Conservation (phyloP, 2,797 vertebrate genomes). For the Sandelia bainsii region DNA sequence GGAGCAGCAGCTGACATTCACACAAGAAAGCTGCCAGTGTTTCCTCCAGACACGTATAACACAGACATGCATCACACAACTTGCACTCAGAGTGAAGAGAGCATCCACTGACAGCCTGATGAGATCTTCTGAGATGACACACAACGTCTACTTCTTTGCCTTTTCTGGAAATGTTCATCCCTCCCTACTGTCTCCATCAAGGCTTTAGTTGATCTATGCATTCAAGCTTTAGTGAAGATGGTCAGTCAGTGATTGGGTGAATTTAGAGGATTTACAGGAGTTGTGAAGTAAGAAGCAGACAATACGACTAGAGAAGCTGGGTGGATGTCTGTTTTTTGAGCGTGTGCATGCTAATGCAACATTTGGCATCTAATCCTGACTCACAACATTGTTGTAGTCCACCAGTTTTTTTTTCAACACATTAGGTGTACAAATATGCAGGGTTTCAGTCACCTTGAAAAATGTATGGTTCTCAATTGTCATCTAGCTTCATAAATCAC, state of each 20-base stretch:
- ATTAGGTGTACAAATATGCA: conserved; percentile 6
- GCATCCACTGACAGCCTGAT: conserved; percentile 41
- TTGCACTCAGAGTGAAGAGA: conserved; percentile 31
- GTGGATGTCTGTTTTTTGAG: background rate
- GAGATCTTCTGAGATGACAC: conserved; percentile 52
- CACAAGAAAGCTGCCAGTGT: conserved; percentile 62
- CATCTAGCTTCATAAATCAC: conserved; percentile 22
- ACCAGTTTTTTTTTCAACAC: conserved; percentile 16
- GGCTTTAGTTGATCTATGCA: background rate
- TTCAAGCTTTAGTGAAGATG: background rate
- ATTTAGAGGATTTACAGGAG: background rate
- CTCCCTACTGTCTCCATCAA: background rate
- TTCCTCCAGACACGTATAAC: conserved; percentile 56
- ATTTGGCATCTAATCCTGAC: conserved; percentile 5
- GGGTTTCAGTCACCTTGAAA: conserved; percentile 8
- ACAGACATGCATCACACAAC: conserved; percentile 42
- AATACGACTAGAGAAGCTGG: background rate
- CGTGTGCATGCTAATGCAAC: background rate
- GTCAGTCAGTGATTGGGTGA: background rate
- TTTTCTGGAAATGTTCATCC: conserved; percentile 6
- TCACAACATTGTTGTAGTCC: background rate
- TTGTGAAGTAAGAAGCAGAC: background rate
- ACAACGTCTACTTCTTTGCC: conserved; percentile 22
- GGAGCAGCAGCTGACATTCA: conserved; percentile 71
- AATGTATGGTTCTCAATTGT: conserved; percentile 10